phyloP scores from a whole-genome alignment of 2,113 vertebrate species.

The Panurus biarmicus region DNA sequence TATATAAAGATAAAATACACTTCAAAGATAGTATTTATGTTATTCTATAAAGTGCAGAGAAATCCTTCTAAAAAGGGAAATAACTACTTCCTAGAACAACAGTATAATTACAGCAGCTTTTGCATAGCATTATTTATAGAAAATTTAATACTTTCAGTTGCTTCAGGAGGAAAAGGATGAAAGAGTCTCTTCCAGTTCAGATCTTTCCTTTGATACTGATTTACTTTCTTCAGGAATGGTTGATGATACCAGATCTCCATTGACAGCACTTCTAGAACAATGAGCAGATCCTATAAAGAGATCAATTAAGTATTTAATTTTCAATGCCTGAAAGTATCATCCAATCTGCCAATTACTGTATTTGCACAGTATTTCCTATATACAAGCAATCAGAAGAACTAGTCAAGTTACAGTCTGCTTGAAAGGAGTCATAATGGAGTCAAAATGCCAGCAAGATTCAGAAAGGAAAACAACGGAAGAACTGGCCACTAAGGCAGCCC shows the following conservation, averaged over 20 bases:
- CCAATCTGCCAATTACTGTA: not conserved
- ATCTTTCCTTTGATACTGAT: constrained; percentile 61
- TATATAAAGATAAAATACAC: constrained; percentile 84
- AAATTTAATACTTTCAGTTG: constrained; percentile 60
- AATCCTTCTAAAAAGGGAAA: constrained; percentile 75
- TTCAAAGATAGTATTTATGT: constrained; percentile 74
- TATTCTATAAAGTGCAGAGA: constrained; percentile 85
- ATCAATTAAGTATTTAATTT: not conserved
- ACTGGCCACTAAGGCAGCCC: not conserved
- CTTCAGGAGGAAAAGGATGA: constrained; percentile 73
- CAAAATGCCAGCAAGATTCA: not conserved
- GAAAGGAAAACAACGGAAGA: not conserved
- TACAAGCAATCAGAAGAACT: not conserved
- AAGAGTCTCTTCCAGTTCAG: constrained; percentile 69
- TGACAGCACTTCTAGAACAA: constrained; percentile 75
- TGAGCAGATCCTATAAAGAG: constrained; percentile 68
- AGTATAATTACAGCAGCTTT: constrained; percentile 76
- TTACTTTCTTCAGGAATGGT: constrained; percentile 76
- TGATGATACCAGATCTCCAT: constrained; percentile 74
- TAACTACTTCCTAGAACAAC: constrained; percentile 70
- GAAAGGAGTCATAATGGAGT: not conserved
- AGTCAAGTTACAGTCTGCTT: not conserved
- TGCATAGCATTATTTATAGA: constrained; percentile 80
- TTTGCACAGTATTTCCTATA: not conserved
- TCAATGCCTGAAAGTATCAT: not conserved